These are phyloP conservation scores for Geococcyx californianus DNA, from an alignment of 2,113 vertebrate genomes.

Conservation along the genomic window DNA sequence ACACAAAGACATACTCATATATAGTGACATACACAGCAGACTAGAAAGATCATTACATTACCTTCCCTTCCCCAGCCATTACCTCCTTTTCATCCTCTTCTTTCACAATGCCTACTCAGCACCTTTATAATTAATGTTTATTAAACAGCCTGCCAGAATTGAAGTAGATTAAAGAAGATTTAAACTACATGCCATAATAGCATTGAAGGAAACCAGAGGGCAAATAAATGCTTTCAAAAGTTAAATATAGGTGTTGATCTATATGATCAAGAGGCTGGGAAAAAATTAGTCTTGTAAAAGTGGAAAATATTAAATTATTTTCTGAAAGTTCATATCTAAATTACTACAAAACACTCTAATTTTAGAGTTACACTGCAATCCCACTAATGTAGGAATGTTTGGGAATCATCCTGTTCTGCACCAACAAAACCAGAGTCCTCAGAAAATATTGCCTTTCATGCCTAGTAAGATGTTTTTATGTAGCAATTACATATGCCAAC, in stretches of 20 bases:
- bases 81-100: neutral
- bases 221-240: constrained; percentile 4
- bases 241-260: neutral
- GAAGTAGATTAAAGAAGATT: constrained; percentile 43
- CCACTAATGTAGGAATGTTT: neutral
- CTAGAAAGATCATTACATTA: neutral
- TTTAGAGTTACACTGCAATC: neutral
- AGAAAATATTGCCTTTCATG: neutral
- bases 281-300: constrained; percentile 17
- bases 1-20: neutral
- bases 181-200: neutral
- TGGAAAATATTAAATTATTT: neutral
- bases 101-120: constrained; percentile 17
- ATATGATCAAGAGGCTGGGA: neutral
- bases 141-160: constrained; percentile 14
- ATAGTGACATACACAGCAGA: neutral
- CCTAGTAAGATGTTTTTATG: neutral
- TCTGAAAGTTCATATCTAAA: neutral
- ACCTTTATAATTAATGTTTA: constrained; percentile 51
- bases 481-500: neutral
- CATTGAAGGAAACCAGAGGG: neutral
- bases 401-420: neutral
- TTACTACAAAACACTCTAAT: neutral
- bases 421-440: neutral
- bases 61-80: neutral